Evolutionary conservation across 2,888 invertebrate genomes (phyloP).

Genomic region (Trichacis sp.): DNA sequence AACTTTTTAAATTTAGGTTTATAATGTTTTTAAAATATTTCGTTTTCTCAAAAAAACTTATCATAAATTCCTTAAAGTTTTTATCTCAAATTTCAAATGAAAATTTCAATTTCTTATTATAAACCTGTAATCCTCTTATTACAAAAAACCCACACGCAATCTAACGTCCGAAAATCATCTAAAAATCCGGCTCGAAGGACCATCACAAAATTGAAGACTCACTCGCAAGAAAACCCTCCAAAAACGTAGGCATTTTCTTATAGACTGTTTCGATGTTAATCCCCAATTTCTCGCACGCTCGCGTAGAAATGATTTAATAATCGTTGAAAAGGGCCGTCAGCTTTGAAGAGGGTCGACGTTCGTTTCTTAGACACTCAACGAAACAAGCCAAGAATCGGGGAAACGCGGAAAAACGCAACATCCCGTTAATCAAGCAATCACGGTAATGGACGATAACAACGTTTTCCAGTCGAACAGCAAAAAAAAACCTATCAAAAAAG

Average conservation of each 20-base stretch:
- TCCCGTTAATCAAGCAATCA: slow-evolving; percentile 18
- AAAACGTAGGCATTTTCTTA: not conserved
- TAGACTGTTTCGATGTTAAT: not conserved
- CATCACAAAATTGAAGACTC: no score
- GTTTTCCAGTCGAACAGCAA: slow-evolving; percentile 1
- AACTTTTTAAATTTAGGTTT: no score
- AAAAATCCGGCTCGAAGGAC: no score
- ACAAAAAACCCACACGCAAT: no score
- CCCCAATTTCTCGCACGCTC: slow-evolving; percentile 35
- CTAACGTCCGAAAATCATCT: no score
- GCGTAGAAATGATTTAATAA: slow-evolving; percentile 61
- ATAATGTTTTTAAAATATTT: no score
- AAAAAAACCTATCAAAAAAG: slow-evolving; percentile 4
- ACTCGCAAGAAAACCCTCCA: no score
- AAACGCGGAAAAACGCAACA: slow-evolving; percentile 7
- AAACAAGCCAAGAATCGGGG: not conserved
- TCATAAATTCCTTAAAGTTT: no score
- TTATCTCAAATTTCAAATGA: no score
- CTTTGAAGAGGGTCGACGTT: slow-evolving; percentile 60
- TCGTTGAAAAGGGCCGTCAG: slow-evolving; percentile 52
- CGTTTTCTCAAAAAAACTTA: no score
- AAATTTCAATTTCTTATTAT: no score
- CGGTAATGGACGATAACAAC: slow-evolving; percentile 12
- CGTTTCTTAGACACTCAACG: slow-evolving; percentile 34
- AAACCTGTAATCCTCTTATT: no score